Conservation (phyloP, 1,140 invertebrate genomes). For the Bombus pyrosoma region DNA sequence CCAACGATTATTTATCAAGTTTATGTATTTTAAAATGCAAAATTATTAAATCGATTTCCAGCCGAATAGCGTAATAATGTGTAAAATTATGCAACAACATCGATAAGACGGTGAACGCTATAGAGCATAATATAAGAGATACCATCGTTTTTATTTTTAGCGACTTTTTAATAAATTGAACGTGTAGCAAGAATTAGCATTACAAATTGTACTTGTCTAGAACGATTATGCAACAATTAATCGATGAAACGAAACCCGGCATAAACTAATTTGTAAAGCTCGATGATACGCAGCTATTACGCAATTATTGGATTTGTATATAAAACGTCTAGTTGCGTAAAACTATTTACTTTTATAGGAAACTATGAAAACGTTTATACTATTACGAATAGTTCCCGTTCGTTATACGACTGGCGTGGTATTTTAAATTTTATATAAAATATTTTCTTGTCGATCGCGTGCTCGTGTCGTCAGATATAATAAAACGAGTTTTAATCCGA, state of each 20-base stretch:
- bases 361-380: not conserved
- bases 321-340: not conserved
- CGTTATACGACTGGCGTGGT: no score
- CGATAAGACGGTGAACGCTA: not conserved
- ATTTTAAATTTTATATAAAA: not conserved
- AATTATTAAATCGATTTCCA: no score
- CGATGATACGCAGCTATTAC: not conserved
- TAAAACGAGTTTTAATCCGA: not conserved
- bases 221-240: no score
- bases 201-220: no score
- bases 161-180: not conserved
- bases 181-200: not conserved
- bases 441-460: no score
- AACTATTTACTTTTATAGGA: not conserved
- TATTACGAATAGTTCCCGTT: not conserved
- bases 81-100: no score
- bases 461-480: not conserved
- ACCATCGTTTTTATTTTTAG: not conserved
- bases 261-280: not conserved
- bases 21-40: not conserved
- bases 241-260: no score
- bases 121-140: not conserved
- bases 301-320: not conserved
- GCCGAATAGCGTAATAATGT: no score
- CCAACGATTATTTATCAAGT: not conserved